Evolutionary conservation across 92 coral and sea anemone genomes (phyloP).

Genomic region (Heliopora coerulea): DNA sequence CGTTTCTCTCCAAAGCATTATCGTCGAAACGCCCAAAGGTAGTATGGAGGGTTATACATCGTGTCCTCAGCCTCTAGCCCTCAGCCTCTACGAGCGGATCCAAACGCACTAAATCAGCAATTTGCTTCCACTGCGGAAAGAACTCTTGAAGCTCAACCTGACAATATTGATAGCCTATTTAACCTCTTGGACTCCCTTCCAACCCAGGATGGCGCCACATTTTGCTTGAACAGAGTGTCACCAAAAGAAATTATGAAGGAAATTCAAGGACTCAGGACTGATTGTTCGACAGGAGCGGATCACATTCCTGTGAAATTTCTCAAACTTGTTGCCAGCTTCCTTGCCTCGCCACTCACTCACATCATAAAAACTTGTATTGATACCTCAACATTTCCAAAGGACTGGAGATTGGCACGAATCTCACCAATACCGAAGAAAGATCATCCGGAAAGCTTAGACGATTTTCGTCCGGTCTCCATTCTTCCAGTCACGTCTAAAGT

Average conservation of each 20-base stretch:
- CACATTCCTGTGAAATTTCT: constrained; percentile 34
- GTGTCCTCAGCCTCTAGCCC: constrained; percentile 58
- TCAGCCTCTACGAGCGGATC: constrained; percentile 42
- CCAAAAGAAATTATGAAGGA: constrained; percentile 30
- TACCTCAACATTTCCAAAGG: constrained; percentile 15
- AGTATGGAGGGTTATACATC: constrained; percentile 65
- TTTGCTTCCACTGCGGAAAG: constrained; percentile 50
- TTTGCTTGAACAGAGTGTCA: constrained; percentile 22
- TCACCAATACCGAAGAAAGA: constrained; percentile 40
- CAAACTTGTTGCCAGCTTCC: neutral
- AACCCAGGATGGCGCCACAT: constrained; percentile 2
- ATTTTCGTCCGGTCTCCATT: constrained; percentile 3
- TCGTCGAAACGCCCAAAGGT: constrained; percentile 61
- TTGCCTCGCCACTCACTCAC: constrained; percentile 8
- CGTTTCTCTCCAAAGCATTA: constrained; percentile 44
- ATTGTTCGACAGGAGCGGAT: constrained; percentile 44
- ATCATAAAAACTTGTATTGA: constrained; percentile 27
- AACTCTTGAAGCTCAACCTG: constrained; percentile 38
- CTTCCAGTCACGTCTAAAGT: no score
- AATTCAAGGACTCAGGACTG: constrained; percentile 20
- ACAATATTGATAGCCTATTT: constrained; percentile 27
- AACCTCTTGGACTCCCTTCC: constrained; percentile 13
- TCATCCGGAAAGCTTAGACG: constrained; percentile 9
- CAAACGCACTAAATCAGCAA: constrained; percentile 34
- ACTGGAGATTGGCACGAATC: constrained; percentile 22